phyloP scores from a whole-genome alignment of 2,113 vertebrate species.

The Balaeniceps rex region DNA sequence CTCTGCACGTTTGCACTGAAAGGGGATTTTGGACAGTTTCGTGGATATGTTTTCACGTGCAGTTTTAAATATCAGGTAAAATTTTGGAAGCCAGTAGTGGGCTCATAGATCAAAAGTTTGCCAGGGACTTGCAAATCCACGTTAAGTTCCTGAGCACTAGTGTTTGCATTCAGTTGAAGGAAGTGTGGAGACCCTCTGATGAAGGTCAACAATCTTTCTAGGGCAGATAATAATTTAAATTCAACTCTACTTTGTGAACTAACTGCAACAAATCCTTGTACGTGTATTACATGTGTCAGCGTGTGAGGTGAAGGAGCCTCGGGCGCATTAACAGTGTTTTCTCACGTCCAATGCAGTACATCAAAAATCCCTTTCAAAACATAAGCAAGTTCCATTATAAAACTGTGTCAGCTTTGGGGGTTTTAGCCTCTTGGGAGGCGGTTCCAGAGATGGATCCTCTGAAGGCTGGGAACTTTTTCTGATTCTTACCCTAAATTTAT shows the following conservation, averaged over 20 bases:
- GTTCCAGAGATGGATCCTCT: not conserved
- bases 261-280: not conserved
- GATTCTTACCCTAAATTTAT: not conserved
- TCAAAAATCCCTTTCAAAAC: not conserved
- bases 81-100: not conserved
- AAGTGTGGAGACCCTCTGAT: not conserved
- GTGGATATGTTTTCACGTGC: not conserved
- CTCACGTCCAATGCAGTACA: not conserved
- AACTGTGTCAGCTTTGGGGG: not conserved
- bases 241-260: not conserved
- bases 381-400: not conserved
- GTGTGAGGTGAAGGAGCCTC: not conserved
- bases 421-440: not conserved
- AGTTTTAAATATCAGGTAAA: not conserved
- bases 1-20: not conserved
- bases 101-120: not conserved
- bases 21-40: not conserved
- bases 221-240: not conserved
- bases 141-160: not conserved
- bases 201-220: not conserved
- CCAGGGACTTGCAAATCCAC: not conserved
- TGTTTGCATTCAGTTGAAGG: not conserved
- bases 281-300: fast-evolving
- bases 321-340: not conserved
- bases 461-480: not conserved